Percentiles rank a stretch among this genome's conserved stretches.
Evolutionary conservation across 2,797 vertebrate species (phyloP).

Genomic region (Pangasius krempfi): DNA sequence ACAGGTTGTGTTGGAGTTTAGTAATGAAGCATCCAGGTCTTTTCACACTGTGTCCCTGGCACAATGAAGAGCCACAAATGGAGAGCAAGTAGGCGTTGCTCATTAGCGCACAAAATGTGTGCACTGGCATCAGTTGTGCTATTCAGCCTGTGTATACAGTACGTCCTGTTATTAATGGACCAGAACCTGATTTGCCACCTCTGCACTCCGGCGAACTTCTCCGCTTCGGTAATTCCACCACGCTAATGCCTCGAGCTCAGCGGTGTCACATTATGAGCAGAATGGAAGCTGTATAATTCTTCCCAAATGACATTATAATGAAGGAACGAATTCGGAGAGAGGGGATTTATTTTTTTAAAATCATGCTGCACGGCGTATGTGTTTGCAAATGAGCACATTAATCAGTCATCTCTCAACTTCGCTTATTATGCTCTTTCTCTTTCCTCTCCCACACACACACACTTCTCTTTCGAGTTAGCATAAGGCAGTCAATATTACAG

Average conservation of each 20-base stretch:
- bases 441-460: background rate
- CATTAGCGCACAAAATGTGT: slow-evolving; percentile 64
- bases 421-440: background rate
- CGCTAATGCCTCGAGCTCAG: slow-evolving; percentile 59
- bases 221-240: slow-evolving; percentile 62
- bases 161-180: slow-evolving; percentile 69
- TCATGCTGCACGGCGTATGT: slow-evolving; percentile 47
- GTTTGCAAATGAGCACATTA: slow-evolving; percentile 63
- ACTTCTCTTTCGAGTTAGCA: slow-evolving; percentile 29
- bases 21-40: slow-evolving; percentile 44
- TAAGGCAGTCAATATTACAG: slow-evolving; percentile 43
- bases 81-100: slow-evolving; percentile 28
- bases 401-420: slow-evolving; percentile 55
- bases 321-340: slow-evolving; percentile 59
- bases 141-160: slow-evolving; percentile 45
- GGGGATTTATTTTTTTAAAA: slow-evolving; percentile 35
- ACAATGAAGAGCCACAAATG: slow-evolving; percentile 21
- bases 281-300: slow-evolving; percentile 59
- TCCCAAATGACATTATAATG: slow-evolving; percentile 64
- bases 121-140: slow-evolving; percentile 49
- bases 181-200: slow-evolving; percentile 72
- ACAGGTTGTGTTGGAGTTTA: slow-evolving; percentile 55
- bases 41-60: slow-evolving; percentile 7
- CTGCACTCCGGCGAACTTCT: slow-evolving; percentile 62
- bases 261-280: slow-evolving; percentile 61